Percentiles rank a stretch among this genome's conserved stretches.
phyloP scores from a whole-genome alignment of 2,797 vertebrate genomes.

The Apodemus agrarius region DNA sequence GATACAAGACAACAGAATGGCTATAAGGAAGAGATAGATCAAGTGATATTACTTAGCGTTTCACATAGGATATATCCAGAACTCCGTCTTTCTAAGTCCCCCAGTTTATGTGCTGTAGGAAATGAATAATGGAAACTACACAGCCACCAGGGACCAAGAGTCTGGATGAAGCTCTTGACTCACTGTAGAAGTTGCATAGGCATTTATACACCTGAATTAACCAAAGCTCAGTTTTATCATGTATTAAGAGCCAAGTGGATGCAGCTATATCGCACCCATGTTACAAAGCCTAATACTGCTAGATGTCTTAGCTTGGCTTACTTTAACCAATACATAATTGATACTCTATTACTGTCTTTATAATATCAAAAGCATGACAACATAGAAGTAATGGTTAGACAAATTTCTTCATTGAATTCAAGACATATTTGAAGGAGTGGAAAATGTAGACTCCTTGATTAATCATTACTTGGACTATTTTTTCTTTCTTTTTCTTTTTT shows the following conservation, averaged over 20 bases:
- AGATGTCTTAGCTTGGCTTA: background rate
- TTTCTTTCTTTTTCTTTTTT: background rate
- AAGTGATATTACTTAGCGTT: background rate
- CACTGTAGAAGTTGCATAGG: rapidly evolving
- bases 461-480: rapidly evolving
- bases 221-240: background rate
- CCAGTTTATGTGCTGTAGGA: background rate
- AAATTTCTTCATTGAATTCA: background rate
- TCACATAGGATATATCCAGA: background rate
- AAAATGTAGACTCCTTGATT: background rate
- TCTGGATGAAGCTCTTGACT: background rate
- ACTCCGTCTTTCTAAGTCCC: background rate
- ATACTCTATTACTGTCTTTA: background rate
- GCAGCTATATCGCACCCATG: background rate
- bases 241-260: background rate
- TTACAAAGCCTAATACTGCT: background rate
- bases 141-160: rapidly evolving
- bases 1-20: background rate
- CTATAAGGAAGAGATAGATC: background rate
- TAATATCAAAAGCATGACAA: background rate
- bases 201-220: background rate
- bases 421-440: background rate
- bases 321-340: background rate
- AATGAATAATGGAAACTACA: background rate
- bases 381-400: background rate